Conservation (phyloP, 2,888 invertebrate species). For the Meiosimyza decipiens region DNA sequence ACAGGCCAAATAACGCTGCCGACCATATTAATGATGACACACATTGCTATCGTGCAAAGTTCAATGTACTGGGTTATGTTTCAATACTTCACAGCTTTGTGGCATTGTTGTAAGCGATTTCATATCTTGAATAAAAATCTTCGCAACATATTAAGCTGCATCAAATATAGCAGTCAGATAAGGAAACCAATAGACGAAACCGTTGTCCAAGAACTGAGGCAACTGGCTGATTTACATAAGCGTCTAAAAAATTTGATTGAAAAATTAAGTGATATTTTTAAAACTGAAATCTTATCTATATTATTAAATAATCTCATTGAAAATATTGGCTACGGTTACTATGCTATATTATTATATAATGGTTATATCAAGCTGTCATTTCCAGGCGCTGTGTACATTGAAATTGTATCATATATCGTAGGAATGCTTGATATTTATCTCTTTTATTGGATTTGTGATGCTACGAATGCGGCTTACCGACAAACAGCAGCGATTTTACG, state of each 20-base stretch:
- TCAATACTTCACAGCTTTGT: background rate
- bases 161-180: too few relatives aligned
- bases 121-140: background rate
- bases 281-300: background rate
- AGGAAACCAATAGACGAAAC: too few relatives aligned
- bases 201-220: background rate
- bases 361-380: too few relatives aligned
- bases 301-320: background rate
- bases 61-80: background rate
- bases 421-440: background rate
- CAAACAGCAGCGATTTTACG: background rate
- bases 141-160: background rate
- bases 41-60: background rate
- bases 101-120: conserved; percentile 3
- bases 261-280: background rate
- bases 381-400: background rate
- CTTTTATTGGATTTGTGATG: background rate
- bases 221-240: background rate
- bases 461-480: background rate
- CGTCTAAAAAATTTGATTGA: background rate
- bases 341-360: too few relatives aligned
- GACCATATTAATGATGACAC: background rate
- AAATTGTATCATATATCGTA: background rate
- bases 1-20: background rate
- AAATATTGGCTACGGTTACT: background rate